These are phyloP conservation scores for Micrastur ruficollis DNA, from an alignment of 2,797 vertebrate species.

Conservation along the genomic window DNA sequence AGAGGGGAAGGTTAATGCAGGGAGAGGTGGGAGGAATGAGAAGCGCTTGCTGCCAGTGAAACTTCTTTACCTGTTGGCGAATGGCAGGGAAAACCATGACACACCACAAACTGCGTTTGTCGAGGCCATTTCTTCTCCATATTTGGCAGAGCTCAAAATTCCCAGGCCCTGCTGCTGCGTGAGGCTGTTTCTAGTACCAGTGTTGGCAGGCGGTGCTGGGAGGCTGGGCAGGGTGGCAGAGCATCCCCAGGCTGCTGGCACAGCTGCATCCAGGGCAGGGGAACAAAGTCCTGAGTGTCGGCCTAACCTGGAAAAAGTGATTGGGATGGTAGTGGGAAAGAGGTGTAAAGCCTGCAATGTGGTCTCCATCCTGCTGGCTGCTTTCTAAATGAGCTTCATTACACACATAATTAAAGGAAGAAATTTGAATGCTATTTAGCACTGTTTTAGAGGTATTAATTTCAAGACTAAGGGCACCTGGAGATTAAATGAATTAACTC, in stretches of 20 bases:
- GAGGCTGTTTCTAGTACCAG: background rate
- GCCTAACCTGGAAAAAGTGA: background rate
- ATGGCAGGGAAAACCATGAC: background rate
- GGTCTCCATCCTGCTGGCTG: background rate
- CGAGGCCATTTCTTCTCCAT: accelerated
- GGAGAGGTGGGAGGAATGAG: background rate
- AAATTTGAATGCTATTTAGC: background rate
- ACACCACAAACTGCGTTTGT: background rate
- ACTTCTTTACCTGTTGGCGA: background rate
- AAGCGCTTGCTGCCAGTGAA: background rate
- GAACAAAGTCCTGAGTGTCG: accelerated
- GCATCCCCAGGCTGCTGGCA: accelerated
- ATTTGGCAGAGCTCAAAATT: background rate
- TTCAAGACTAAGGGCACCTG: conserved; percentile 18
- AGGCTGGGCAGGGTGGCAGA: background rate
- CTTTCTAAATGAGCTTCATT: conserved; percentile 33
- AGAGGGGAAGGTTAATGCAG: background rate
- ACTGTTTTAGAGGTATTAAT: conserved; percentile 21
- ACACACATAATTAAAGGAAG: conserved; percentile 16
- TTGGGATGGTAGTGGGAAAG: background rate
- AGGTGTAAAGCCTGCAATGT: background rate
- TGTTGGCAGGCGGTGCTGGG: background rate
- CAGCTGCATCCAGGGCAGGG: background rate
- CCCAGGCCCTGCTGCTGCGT: background rate
- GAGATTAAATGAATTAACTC: conserved; percentile 46